Percentiles rank a stretch among this genome's conserved stretches.
phyloP scores from a whole-genome alignment of 2,888 invertebrate genomes.

The Andrena camellia region DNA sequence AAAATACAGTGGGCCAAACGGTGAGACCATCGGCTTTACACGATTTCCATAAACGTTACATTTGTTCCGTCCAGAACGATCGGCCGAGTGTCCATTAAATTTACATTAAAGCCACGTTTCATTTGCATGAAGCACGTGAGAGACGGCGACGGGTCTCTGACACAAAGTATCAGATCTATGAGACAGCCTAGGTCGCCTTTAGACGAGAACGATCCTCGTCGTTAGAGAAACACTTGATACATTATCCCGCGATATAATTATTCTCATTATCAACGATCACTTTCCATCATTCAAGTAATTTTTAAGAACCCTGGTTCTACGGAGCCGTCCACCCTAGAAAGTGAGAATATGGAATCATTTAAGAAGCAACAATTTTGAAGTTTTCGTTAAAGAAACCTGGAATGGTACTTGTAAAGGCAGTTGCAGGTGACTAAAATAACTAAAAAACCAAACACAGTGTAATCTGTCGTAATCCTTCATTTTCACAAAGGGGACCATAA shows the following conservation, averaged over 20 bases:
- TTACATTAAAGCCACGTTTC: constrained; percentile 20
- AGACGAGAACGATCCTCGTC: neutral
- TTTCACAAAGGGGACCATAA: too few relatives aligned
- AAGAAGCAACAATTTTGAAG: too few relatives aligned
- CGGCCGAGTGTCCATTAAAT: constrained; percentile 19
- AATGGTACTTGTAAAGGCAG: too few relatives aligned
- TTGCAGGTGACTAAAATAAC: too few relatives aligned
- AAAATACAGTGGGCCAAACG: constrained; percentile 12
- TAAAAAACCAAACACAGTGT: too few relatives aligned
- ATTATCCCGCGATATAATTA: neutral
- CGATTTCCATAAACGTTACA: constrained; percentile 18
- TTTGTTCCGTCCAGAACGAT: constrained; percentile 7
- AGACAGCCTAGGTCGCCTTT: neutral
- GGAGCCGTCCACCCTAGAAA: too few relatives aligned
- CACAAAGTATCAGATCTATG: neutral
- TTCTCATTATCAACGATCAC: neutral
- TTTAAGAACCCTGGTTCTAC: too few relatives aligned
- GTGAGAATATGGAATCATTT: too few relatives aligned
- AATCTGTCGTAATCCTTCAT: too few relatives aligned
- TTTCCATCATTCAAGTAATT: neutral
- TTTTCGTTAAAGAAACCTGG: too few relatives aligned
- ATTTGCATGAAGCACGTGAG: constrained; percentile 10
- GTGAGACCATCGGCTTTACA: neutral
- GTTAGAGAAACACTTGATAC: neutral
- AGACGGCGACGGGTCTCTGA: neutral